Conservation (phyloP, 1,140 invertebrate species). For the Drosophila rufa region DNA sequence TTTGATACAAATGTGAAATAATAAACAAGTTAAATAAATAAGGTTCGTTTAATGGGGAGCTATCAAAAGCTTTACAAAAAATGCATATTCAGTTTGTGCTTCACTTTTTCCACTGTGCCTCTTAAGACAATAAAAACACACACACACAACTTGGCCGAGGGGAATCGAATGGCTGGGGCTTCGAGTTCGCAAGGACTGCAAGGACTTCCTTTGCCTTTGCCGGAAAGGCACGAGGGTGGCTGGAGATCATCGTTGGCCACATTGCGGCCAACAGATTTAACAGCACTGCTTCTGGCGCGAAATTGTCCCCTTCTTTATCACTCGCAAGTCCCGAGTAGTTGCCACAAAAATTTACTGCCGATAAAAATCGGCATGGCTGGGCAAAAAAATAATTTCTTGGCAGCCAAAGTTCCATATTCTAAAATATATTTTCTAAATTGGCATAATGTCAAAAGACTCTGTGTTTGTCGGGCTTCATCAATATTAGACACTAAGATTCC, state of each 20-base stretch:
- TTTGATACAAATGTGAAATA: too few relatives aligned
- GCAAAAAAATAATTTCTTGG: too few relatives aligned
- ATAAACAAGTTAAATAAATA: too few relatives aligned
- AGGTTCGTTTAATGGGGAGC: too few relatives aligned
- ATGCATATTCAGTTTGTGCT: neutral
- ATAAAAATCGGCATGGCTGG: too few relatives aligned
- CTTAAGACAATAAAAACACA: conserved; percentile 58
- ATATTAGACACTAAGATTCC: too few relatives aligned
- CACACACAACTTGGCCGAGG: conserved; percentile 40
- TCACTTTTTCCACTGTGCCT: neutral
- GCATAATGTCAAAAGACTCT: too few relatives aligned
- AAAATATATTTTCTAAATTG: too few relatives aligned
- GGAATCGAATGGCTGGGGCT: conserved; percentile 12
- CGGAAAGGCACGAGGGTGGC: neutral
- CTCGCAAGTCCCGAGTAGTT: neutral
- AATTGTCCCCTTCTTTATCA: conserved; percentile 8
- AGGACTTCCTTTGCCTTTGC: neutral
- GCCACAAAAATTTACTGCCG: neutral
- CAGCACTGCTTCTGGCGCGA: neutral
- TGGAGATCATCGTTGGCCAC: conserved; percentile 26
- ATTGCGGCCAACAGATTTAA: conserved; percentile 24
- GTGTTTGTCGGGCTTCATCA: too few relatives aligned
- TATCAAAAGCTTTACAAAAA: too few relatives aligned
- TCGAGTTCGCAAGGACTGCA: neutral
- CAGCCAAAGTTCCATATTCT: too few relatives aligned